Conservation (phyloP, 2,797 vertebrate species). For the Balearica regulorum region DNA sequence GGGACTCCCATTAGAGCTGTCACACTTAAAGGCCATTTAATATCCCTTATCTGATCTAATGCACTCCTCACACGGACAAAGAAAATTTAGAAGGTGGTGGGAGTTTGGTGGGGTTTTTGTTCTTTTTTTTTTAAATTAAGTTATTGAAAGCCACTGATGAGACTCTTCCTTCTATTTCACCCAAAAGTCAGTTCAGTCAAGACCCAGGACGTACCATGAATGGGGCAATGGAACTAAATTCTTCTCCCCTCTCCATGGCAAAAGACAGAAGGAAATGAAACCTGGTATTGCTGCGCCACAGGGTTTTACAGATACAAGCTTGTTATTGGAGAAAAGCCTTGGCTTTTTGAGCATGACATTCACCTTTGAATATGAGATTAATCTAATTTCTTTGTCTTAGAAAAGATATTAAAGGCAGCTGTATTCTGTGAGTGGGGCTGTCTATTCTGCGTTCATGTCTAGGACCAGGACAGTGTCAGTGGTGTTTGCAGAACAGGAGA, state of each 20-base stretch:
- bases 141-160: conserved; percentile 37
- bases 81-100: conserved; percentile 9
- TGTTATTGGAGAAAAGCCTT: not conserved
- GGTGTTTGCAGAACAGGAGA: not conserved
- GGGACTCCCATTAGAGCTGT: conserved; percentile 69
- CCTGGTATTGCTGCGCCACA: not conserved
- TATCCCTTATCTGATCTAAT: conserved; percentile 72
- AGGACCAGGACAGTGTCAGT: not conserved
- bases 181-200: not conserved
- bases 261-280: not conserved
- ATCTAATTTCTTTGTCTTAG: not conserved
- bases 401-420: not conserved
- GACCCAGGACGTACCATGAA: not conserved
- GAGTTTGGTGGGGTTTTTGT: not conserved
- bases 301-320: not conserved
- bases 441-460: not conserved
- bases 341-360: not conserved
- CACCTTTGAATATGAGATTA: not conserved
- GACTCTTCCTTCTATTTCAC: not conserved
- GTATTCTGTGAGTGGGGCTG: not conserved
- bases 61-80: conserved; percentile 42
- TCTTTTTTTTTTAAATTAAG: conserved; percentile 22
- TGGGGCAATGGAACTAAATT: not conserved
- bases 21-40: conserved; percentile 72
- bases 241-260: not conserved